Conservation (phyloP, 2,113 vertebrate genomes). For the Diadophis punctatus region DNA sequence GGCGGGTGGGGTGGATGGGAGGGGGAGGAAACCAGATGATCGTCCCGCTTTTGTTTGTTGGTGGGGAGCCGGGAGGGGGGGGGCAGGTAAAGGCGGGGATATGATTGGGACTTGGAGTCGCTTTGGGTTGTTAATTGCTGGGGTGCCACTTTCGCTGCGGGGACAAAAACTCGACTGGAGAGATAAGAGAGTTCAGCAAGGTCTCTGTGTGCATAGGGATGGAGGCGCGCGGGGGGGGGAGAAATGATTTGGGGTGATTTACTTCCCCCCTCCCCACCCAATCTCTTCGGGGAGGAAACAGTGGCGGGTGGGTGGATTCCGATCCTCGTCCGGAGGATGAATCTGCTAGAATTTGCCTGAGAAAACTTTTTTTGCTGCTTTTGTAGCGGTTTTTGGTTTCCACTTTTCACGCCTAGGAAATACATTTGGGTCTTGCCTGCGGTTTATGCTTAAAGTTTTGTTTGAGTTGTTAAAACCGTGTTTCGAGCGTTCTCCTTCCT, state of each 20-base stretch:
- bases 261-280: conserved; percentile 7
- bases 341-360: conserved; percentile 25
- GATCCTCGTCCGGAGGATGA: conserved; percentile 29
- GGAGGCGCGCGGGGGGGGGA: accelerated
- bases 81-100: background rate
- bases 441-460: conserved; percentile 64
- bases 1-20: background rate
- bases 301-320: conserved; percentile 45
- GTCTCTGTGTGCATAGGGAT: background rate
- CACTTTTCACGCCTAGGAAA: conserved; percentile 36
- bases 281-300: conserved; percentile 32
- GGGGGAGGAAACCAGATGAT: conserved; percentile 19
- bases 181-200: background rate
- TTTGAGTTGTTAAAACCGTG: background rate
- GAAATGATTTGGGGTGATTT: conserved; percentile 38
- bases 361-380: conserved; percentile 53
- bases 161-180: background rate
- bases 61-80: background rate
- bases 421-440: background rate
- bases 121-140: background rate
- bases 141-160: background rate
- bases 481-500: background rate
- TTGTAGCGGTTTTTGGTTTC: conserved; percentile 28
- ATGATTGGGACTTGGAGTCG: background rate
- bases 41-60: background rate